phyloP scores from a whole-genome alignment of 2,797 vertebrate species.

The Neosilurus mollespiculum region DNA sequence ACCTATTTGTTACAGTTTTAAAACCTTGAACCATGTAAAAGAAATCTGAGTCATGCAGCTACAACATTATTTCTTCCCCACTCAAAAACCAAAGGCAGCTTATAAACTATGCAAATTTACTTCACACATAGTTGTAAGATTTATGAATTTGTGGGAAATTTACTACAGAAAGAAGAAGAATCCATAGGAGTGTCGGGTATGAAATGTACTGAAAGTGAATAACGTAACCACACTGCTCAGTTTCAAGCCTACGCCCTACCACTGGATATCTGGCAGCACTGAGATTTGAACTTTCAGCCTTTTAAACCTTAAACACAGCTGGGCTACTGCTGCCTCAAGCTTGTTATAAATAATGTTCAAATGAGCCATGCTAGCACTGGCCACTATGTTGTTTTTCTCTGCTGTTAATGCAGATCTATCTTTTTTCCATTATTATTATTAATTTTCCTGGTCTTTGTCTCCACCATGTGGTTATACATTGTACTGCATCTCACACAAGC shows the following conservation, averaged over 20 bases:
- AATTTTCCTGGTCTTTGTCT: conserved; percentile 36
- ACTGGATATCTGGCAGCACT: background rate
- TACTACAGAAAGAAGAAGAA: background rate
- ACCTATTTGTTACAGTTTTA: too few species aligned
- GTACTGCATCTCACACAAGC: background rate
- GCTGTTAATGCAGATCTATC: background rate
- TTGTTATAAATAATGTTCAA: background rate
- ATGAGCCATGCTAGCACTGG: background rate
- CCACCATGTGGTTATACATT: conserved; percentile 21
- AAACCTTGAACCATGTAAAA: too few species aligned
- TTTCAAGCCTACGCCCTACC: background rate
- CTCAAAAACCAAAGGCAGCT: too few species aligned
- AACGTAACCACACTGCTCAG: background rate
- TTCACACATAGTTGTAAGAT: background rate
- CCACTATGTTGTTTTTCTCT: background rate
- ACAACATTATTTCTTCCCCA: too few species aligned
- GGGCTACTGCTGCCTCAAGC: background rate
- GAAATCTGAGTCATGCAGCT: too few species aligned
- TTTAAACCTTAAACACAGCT: background rate
- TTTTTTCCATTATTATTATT: background rate
- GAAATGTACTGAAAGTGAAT: background rate
- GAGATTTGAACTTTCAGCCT: background rate
- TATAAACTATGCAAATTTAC: too few species aligned
- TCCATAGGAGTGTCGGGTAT: too few species aligned
- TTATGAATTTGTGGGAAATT: background rate